Percentiles rank a stretch among this genome's conserved stretches.
phyloP scores from a whole-genome alignment of 2,113 vertebrate species.

The Myotis davidii region DNA sequence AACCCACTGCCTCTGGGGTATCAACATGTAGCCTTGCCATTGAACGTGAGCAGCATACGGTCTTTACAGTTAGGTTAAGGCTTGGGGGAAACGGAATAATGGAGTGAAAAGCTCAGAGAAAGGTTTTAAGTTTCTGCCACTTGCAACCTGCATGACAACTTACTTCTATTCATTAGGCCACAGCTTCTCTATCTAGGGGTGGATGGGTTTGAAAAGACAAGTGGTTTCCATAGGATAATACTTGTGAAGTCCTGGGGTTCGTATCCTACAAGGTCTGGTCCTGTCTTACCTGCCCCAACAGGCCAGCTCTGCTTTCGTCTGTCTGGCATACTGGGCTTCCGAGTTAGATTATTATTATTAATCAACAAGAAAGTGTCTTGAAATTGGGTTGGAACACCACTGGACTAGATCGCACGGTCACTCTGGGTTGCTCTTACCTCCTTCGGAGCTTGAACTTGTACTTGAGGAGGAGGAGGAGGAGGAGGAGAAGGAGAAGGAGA shows the following conservation, averaged over 20 bases:
- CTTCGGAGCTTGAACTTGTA: neutral
- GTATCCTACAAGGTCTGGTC: neutral
- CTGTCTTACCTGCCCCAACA: neutral
- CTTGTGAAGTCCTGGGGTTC: neutral
- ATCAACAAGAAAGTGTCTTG: neutral
- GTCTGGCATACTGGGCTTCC: neutral
- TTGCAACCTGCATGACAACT: neutral
- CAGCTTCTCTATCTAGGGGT: neutral
- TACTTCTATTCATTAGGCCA: neutral
- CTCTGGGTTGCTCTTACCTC: neutral
- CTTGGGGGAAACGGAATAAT: neutral
- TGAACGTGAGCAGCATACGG: neutral
- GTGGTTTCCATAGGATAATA: neutral
- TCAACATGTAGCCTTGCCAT: neutral
- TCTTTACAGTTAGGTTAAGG: neutral
- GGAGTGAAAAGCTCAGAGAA: neutral
- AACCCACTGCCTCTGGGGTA: neutral
- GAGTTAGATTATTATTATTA: neutral
- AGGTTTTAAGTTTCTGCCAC: neutral
- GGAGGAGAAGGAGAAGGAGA: accelerated
- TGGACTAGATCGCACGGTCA: neutral
- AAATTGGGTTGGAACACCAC: neutral
- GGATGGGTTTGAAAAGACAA: neutral
- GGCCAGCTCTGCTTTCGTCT: neutral
- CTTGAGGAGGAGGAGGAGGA: neutral